Conservation (phyloP, 1,140 invertebrate species). For the Drosophila pruinosa region DNA sequence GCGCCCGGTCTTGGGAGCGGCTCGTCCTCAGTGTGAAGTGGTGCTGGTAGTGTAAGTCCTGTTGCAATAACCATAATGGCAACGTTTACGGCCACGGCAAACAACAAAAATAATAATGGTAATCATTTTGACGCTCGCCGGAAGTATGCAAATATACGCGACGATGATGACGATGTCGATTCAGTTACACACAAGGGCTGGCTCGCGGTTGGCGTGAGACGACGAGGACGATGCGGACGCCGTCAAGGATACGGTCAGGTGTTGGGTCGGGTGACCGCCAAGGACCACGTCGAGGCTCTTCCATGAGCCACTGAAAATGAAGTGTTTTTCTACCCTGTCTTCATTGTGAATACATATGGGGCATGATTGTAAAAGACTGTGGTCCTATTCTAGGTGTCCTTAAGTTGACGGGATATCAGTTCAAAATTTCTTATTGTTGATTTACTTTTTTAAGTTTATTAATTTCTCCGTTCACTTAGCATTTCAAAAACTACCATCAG, state of each 20-base stretch:
- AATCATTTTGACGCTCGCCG: conserved; percentile 76
- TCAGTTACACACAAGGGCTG: conserved; percentile 26
- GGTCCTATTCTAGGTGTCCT: too few species aligned
- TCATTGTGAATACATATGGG: background rate
- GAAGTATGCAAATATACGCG: conserved; percentile 79
- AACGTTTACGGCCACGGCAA: conserved; percentile 75
- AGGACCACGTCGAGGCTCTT: conserved; percentile 32
- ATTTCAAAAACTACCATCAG: too few species aligned
- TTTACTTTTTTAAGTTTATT: too few species aligned
- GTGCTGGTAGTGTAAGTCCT: conserved; percentile 45
- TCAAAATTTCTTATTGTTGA: too few species aligned
- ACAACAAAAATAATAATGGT: conserved; percentile 80
- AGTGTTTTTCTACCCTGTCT: conserved; percentile 10
- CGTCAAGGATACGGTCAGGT: conserved; percentile 40
- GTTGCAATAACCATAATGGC: conserved; percentile 75
- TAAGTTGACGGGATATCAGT: too few species aligned
- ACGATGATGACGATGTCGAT: conserved; percentile 32
- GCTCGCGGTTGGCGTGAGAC: conserved; percentile 14
- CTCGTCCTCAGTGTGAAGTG: conserved; percentile 12
- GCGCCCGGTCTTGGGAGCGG: background rate
- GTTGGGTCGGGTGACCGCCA: conserved; percentile 24
- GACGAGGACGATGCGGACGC: conserved; percentile 21
- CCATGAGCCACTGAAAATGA: conserved; percentile 23
- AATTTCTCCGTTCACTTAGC: too few species aligned
- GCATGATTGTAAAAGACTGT: background rate